A percentile compares a stretch with the other conserved stretches of the same genome.
Conservation (phyloP, 2,797 vertebrate species). For the Hypotaenidia okinawae region DNA sequence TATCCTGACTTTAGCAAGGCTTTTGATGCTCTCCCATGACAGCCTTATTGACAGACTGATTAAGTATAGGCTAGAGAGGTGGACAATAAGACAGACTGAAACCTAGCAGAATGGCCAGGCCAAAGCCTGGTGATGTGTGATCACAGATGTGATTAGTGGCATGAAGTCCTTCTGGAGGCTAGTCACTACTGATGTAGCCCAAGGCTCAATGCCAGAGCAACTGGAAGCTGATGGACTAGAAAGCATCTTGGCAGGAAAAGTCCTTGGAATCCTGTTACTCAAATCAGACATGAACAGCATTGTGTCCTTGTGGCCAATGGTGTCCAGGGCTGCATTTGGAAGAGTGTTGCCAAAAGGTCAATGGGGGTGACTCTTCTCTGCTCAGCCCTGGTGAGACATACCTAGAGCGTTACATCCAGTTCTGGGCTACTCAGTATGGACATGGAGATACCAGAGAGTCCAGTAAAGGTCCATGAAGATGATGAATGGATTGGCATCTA, state of each 20-base stretch:
- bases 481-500: background rate
- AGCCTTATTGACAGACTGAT: background rate
- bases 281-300: background rate
- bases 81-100: background rate
- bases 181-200: background rate
- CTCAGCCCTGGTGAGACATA: background rate
- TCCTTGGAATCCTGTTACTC: background rate
- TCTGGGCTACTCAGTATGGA: background rate
- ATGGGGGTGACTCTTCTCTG: background rate
- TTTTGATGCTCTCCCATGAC: background rate
- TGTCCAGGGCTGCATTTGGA: background rate
- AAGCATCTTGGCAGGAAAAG: background rate
- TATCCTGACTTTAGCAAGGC: background rate
- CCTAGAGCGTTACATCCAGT: no score
- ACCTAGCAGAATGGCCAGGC: background rate
- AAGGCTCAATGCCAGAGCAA: background rate
- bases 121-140: background rate
- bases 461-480: background rate
- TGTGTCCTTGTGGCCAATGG: background rate
- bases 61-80: background rate
- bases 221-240: background rate
- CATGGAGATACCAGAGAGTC: background rate
- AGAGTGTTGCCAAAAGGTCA: background rate
- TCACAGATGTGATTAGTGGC: background rate
- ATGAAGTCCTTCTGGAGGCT: background rate